Evolutionary conservation across 2,888 invertebrate species (phyloP).

Genomic region (Syritta pipiens): DNA sequence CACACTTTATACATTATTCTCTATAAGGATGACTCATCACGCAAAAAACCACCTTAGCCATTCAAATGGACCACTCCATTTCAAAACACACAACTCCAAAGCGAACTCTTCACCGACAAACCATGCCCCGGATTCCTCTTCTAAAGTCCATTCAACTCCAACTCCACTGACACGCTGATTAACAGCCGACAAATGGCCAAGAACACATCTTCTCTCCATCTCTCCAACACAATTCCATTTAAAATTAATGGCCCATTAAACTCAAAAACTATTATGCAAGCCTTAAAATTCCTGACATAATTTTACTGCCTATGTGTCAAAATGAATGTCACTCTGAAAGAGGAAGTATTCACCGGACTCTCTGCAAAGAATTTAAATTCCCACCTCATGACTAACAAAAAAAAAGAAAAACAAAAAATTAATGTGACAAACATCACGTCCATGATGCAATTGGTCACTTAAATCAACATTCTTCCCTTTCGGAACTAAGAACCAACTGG

Average conservation of each 20-base stretch:
- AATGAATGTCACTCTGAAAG: neutral
- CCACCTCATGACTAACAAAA: neutral
- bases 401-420: too few species aligned
- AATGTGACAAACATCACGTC: constrained; percentile 30
- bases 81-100: too few species aligned
- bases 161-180: constrained; percentile 4
- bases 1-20: too few species aligned
- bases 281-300: neutral
- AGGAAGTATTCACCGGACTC: too few species aligned
- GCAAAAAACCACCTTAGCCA: too few species aligned
- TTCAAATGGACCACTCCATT: too few species aligned
- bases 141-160: too few species aligned
- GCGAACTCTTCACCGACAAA: too few species aligned
- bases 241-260: constrained; percentile 16
- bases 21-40: too few species aligned
- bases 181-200: constrained; percentile 8
- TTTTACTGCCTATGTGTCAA: neutral
- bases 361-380: neutral
- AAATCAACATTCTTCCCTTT: neutral
- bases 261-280: neutral
- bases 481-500: neutral
- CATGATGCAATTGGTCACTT: constrained; percentile 18
- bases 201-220: neutral
- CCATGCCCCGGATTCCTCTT: too few species aligned
- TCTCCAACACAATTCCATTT: neutral